These are phyloP conservation scores for rabbit (Oryctolagus cuniculus) DNA, from an alignment of 2,113 vertebrate genomes.

Conservation along the genomic window mOryCun1.1 NC_091434.1:48000501-48001000, in stretches of 20 bases:
- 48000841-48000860: background rate
- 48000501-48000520: constrained; percentile 33
- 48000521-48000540: fast-evolving
- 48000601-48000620: background rate
- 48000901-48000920: background rate
- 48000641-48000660: background rate
- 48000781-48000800: background rate
- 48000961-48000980: background rate
- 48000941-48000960: background rate
- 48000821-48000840: background rate
- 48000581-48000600: background rate
- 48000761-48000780: constrained; percentile 35
- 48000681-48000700: constrained; percentile 47
- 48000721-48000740: background rate
- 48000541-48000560: background rate
- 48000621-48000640: background rate
- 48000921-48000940: background rate
- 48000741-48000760: constrained; percentile 45
- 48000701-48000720: constrained; percentile 12
- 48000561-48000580: too few relatives aligned
- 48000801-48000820: background rate
- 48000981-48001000: background rate
- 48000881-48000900: too few relatives aligned
- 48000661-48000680: background rate
- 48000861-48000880: background rate